A percentile compares a stretch with the other conserved stretches of the same genome.
Evolutionary conservation across 2,888 invertebrate genomes (phyloP).

Genomic region (Lymantria monacha): DNA sequence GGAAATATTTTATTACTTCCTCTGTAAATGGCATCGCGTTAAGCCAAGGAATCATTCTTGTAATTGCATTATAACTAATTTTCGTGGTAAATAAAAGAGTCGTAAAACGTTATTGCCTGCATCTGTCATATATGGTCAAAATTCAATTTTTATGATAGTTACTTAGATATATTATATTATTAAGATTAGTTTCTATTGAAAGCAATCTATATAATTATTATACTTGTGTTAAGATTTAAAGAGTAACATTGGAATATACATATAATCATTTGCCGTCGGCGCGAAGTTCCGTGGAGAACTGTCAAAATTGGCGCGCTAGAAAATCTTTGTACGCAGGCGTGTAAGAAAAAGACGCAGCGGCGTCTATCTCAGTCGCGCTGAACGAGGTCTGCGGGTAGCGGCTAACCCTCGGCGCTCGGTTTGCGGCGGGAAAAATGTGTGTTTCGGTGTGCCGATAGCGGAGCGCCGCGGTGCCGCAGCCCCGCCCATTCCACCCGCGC

Average conservation of each 20-base stretch:
- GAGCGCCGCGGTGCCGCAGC: slow-evolving; percentile 72
- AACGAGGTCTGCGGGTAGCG: slow-evolving; percentile 81
- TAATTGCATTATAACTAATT: no score
- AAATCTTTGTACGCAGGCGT: slow-evolving; percentile 57
- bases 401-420: slow-evolving; percentile 83
- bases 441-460: slow-evolving; percentile 83
- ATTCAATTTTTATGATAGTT: no score
- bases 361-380: slow-evolving; percentile 54
- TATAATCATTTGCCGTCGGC: slow-evolving; percentile 26
- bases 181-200: no score
- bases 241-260: background rate
- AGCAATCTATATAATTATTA: no score
- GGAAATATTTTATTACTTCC: no score
- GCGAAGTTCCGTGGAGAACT: slow-evolving; percentile 47
- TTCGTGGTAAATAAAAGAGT: no score
- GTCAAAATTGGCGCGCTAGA: slow-evolving; percentile 66
- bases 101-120: no score
- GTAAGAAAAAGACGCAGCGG: slow-evolving; percentile 40
- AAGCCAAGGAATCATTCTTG: no score
- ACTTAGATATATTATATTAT: no score
- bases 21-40: no score
- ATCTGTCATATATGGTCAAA: no score
- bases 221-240: no score
- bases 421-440: slow-evolving; percentile 83
- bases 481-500: slow-evolving; percentile 51